These are phyloP conservation scores for Biston stratarius DNA, from an alignment of 2,888 invertebrate genomes.

Conservation along the genomic window DNA sequence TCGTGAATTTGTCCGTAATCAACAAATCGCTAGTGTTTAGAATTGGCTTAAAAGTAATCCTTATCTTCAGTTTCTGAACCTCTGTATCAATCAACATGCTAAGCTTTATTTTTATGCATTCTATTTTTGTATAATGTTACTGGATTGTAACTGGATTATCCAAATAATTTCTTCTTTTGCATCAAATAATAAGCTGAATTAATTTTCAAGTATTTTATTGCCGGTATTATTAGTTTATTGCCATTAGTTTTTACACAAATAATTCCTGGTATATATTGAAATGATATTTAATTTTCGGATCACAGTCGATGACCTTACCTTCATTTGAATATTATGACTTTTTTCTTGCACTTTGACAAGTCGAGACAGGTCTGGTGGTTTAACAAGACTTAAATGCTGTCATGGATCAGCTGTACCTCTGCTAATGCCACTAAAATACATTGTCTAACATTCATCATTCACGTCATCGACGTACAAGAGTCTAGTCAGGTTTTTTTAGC, in stretches of 20 bases:
- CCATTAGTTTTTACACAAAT: slow-evolving; percentile 43
- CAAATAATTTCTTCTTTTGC: slow-evolving; percentile 40
- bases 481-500: slow-evolving; percentile 64
- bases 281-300: slow-evolving; percentile 38
- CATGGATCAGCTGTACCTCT: slow-evolving; percentile 66
- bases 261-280: slow-evolving; percentile 43
- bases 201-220: slow-evolving; percentile 41
- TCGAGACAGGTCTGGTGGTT: slow-evolving; percentile 67
- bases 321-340: slow-evolving; percentile 54
- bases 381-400: slow-evolving; percentile 67
- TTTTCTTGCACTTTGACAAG: slow-evolving; percentile 56
- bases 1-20: slow-evolving; percentile 45
- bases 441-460: slow-evolving; percentile 77
- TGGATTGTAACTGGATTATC: slow-evolving; percentile 31
- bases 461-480: slow-evolving; percentile 68
- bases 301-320: slow-evolving; percentile 44
- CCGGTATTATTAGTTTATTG: slow-evolving; percentile 45
- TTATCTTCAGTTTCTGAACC: slow-evolving; percentile 51
- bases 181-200: slow-evolving; percentile 42
- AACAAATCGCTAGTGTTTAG: slow-evolving; percentile 48
- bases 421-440: slow-evolving; percentile 74
- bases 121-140: slow-evolving; percentile 50
- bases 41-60: slow-evolving; percentile 28
- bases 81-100: slow-evolving; percentile 59
- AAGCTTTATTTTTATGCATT: slow-evolving; percentile 65